Percentiles rank a stretch among this genome's conserved stretches.
phyloP scores from a whole-genome alignment of 2,888 invertebrate species.

The Auanema freiburgensis region DNA sequence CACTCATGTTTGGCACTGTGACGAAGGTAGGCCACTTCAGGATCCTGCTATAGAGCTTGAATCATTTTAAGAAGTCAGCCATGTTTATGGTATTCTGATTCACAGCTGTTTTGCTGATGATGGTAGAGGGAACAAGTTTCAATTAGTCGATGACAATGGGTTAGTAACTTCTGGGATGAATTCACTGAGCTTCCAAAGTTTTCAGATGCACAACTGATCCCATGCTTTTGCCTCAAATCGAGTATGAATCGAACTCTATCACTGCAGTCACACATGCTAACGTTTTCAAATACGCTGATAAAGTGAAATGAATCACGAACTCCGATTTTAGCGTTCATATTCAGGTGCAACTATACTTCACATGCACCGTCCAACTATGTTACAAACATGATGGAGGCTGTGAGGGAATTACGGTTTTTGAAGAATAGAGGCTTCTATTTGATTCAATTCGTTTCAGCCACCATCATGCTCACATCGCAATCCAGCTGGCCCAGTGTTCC shows the following conservation, averaged over 20 bases:
- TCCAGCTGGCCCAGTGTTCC: constrained; percentile 3
- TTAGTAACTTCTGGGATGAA: constrained; percentile 18
- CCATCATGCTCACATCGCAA: constrained; percentile 6
- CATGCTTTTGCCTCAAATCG: constrained; percentile 52
- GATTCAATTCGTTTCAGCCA: constrained; percentile 4
- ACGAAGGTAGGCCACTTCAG: constrained; percentile 44
- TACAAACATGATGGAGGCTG: constrained; percentile 64
- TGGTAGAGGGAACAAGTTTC: constrained; percentile 62
- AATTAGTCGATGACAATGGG: constrained; percentile 62
- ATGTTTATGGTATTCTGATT: constrained; percentile 61
- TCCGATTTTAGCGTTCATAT: constrained; percentile 3
- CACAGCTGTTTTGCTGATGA: constrained; percentile 64
- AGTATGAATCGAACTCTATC: constrained; percentile 34
- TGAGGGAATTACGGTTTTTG: constrained; percentile 57
- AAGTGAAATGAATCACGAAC: constrained; percentile 23
- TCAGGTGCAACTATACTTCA: constrained; percentile 61
- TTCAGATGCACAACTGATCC: constrained; percentile 58
- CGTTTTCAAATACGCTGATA: constrained; percentile 64
- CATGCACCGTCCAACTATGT: constrained; percentile 64
- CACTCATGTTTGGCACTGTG: constrained; percentile 63
- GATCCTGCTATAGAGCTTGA: neutral
- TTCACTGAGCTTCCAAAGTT: neutral
- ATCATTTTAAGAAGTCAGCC: constrained; percentile 47
- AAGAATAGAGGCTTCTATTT: constrained; percentile 5
- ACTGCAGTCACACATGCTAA: constrained; percentile 53